phyloP scores from a whole-genome alignment of 2,113 vertebrate species.

The Poeciliopsis occidentalis region DNA sequence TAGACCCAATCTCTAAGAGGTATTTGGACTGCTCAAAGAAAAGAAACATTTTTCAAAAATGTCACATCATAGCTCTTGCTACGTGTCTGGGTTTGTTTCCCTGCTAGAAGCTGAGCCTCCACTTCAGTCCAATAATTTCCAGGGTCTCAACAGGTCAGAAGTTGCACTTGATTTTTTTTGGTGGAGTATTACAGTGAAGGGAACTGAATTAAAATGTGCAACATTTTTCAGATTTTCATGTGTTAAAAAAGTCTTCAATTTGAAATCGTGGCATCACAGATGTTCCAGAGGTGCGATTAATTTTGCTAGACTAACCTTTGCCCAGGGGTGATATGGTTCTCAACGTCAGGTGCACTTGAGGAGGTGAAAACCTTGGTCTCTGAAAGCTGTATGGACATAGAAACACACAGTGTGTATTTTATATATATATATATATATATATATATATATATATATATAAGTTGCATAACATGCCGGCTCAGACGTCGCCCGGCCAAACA shows the following conservation, averaged over 20 bases:
- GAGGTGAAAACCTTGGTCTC: slow-evolving; percentile 98
- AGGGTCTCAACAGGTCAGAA: neutral
- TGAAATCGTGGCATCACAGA: neutral
- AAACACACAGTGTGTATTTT: neutral
- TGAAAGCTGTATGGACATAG: slow-evolving; percentile 82
- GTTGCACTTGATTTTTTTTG: neutral
- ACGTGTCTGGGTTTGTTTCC: too few species aligned
- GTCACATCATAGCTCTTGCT: too few species aligned
- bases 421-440: too few species aligned
- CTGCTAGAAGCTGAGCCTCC: neutral
- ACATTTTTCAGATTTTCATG: neutral
- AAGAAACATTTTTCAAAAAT: neutral
- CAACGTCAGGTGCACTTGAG: slow-evolving; percentile 86
- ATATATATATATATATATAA: too few species aligned
- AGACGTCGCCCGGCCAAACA: too few species aligned
- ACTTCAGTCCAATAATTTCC: too few species aligned
- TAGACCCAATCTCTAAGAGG: neutral
- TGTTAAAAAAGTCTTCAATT: neutral
- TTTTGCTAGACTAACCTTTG: slow-evolving; percentile 81
- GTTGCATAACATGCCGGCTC: too few species aligned
- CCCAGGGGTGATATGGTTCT: slow-evolving; percentile 87
- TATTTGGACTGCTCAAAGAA: neutral
- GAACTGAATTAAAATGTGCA: neutral
- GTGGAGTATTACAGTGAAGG: neutral
- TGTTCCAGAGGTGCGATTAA: neutral